Evolutionary conservation across 2,797 vertebrate genomes (phyloP).

Genomic region (Phoebastria nigripes): DNA sequence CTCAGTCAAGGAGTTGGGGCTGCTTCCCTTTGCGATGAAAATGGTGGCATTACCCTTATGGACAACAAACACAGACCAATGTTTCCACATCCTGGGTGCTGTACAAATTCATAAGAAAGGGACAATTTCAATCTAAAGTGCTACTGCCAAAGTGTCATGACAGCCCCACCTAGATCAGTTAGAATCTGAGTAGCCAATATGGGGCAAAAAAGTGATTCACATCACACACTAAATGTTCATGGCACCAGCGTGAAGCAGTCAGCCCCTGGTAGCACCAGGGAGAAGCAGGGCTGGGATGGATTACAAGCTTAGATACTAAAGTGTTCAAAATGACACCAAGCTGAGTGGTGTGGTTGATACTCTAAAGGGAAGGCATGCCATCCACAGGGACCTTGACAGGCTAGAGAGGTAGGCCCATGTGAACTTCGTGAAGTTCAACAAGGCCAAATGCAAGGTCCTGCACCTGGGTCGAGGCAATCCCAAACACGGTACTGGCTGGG

Average conservation of each 20-base stretch:
- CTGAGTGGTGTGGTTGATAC: too few relatives aligned
- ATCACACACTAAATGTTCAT: background rate
- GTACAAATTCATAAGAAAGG: background rate
- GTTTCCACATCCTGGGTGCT: background rate
- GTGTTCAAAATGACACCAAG: background rate
- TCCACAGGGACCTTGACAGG: background rate
- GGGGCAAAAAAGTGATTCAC: background rate
- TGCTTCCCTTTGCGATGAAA: background rate
- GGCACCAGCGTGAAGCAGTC: background rate
- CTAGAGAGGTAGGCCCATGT: background rate
- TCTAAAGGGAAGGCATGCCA: background rate
- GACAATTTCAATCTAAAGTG: background rate
- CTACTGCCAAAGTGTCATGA: accelerated
- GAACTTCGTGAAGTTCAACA: background rate
- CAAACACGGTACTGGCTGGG: background rate
- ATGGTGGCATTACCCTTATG: background rate
- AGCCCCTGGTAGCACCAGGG: background rate
- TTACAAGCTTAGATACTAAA: background rate
- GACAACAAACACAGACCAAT: background rate
- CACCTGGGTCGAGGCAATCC: background rate
- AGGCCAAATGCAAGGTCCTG: background rate
- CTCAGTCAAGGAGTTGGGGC: background rate
- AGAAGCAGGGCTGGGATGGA: background rate
- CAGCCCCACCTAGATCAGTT: background rate
- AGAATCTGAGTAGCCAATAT: background rate